Percentiles rank a stretch among this genome's conserved stretches.
These are phyloP conservation scores for Sepioteuthis lessoniana DNA, from an alignment of 2,888 invertebrate genomes.

Conservation along the genomic window DNA sequence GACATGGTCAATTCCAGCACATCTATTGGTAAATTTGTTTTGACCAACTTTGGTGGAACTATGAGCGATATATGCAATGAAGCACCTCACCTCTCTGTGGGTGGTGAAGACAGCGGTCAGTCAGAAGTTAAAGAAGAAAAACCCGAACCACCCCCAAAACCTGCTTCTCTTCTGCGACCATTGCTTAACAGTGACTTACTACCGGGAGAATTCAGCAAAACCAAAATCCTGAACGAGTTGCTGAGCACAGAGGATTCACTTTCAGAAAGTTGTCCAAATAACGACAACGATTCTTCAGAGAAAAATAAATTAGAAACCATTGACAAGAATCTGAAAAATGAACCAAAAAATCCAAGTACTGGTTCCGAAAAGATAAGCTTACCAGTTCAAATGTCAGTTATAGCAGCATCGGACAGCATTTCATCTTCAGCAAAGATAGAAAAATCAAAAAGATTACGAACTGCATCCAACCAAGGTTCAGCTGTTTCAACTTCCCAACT, in stretches of 20 bases:
- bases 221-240: conserved; percentile 38
- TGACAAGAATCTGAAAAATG: background rate
- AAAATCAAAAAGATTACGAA: background rate
- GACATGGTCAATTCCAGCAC: background rate
- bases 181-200: conserved; percentile 11
- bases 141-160: background rate
- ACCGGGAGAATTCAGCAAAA: background rate
- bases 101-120: background rate
- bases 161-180: conserved; percentile 2
- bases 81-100: background rate
- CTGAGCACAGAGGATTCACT: conserved; percentile 24
- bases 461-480: background rate
- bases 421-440: background rate
- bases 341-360: background rate
- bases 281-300: background rate
- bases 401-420: background rate
- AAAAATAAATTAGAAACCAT: background rate
- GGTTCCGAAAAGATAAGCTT: background rate
- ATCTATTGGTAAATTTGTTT: background rate
- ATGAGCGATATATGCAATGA: background rate
- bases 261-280: background rate
- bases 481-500: background rate
- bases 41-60: background rate
- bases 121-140: background rate
- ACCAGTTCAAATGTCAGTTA: background rate